Base-by-base conservation (phyloP, 2,113 vertebrate genomes). In the Sphyrna mokarran region DNA sequence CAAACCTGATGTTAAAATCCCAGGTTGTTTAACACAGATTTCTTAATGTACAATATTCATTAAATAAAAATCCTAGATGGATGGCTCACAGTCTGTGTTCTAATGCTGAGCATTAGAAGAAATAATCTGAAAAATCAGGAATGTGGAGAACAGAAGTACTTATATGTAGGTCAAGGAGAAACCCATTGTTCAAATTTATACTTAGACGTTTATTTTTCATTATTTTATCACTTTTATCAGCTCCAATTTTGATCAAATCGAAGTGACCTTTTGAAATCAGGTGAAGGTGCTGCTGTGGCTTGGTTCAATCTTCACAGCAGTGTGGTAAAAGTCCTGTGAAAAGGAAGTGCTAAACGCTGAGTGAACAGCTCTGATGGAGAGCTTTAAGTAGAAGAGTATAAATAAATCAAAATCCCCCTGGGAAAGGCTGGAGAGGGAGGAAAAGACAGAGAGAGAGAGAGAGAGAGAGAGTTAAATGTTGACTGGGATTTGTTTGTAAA, bases 341-440 rank as follows among this genome's bases (percentile, higher is more conserved):
- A 48, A 61, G 20, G 76, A 70, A 95, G 94, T 54, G 68, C 68
- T 54, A 48, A 95, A 72, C 22, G 29, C 14, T 72, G 94, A 48
- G 69, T 72, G 43, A 95, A 95, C 43, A 48, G n/a, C 94, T 72
- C 48, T 54, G 48, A 54, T 54, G 48, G 48, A 95, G 94, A 95
- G 68, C 23, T 72, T 43, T 72, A 54, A 72, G 69, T 70, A 29
- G 94, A 48, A 70, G 69, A 48, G 37, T 22, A 72, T 95, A 72
- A 72, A 95, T 95, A 95, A 72, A 72, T 95, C 94, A 95, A 72
- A 4, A 68, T 48, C 8, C 68, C 40, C 43, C 68, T 72, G 40
- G 40, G 94, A 95, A 72, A 70, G 43, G 63, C n/a, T 54, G 26
- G 40, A 48, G 26, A 72, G 94, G 26, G 94, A 72, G 69, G 89